Evolutionary conservation across 2,888 invertebrate genomes (phyloP).

Genomic region (Helleia helle): DNA sequence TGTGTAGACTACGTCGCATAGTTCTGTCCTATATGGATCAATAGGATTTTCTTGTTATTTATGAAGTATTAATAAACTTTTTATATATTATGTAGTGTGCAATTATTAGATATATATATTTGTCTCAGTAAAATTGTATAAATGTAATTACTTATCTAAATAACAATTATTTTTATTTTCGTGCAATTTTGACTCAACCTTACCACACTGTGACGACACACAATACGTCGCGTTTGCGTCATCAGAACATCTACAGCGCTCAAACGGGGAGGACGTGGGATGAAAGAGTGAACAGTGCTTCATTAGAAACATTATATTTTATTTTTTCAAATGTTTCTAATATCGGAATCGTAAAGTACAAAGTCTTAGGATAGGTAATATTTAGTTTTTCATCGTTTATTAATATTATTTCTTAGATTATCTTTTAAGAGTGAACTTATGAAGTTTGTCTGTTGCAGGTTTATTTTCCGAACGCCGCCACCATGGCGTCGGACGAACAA

Average conservation of each 20-base stretch:
- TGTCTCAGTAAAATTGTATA: not conserved
- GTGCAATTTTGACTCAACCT: conserved; percentile 33
- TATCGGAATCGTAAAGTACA: conserved; percentile 64
- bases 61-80: not conserved
- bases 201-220: conserved; percentile 52
- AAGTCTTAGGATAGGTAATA: conserved; percentile 64
- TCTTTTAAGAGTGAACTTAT: not conserved
- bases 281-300: conserved; percentile 38
- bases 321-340: conserved; percentile 65
- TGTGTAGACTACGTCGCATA: conserved; percentile 18
- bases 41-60: conserved; percentile 11
- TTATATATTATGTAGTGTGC: conserved; percentile 7
- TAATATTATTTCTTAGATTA: no score
- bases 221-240: conserved; percentile 56
- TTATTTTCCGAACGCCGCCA: conserved; percentile 59
- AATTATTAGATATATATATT: not conserved
- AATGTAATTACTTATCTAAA: not conserved
- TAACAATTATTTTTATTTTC: conserved; percentile 20
- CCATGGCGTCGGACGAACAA: conserved; percentile 82
- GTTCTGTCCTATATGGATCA: conserved; percentile 14
- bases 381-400: no score
- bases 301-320: conserved; percentile 42
- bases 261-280: conserved; percentile 62
- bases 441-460: conserved; percentile 37
- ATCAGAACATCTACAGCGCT: conserved; percentile 57